Conservation (phyloP, 2,797 vertebrate species). For the Cirrhinus mrigala region DNA sequence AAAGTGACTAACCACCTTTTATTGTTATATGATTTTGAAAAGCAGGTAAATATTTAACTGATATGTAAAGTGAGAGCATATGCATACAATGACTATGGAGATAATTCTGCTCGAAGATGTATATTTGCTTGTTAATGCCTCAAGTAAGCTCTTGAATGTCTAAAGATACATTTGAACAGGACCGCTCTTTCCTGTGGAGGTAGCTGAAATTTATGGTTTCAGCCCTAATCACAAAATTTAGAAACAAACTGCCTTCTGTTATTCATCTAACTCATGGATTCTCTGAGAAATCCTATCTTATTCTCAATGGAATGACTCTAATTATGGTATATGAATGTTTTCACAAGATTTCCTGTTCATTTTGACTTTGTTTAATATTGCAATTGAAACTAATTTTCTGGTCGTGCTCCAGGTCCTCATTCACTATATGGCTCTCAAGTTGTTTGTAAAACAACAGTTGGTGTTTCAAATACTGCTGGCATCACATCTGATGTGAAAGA, state of each 20-base stretch:
- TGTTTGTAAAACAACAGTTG: conserved; percentile 5
- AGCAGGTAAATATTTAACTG: not conserved
- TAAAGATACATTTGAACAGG: not conserved
- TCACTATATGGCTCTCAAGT: not conserved
- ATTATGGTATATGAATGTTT: not conserved
- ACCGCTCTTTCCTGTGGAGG: not conserved
- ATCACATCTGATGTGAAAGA: not conserved
- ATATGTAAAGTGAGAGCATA: not conserved
- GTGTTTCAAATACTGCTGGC: not conserved
- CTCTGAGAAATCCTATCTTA: not conserved
- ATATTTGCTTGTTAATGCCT: not conserved
- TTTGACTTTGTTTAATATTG: not conserved
- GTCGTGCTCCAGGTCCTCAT: not conserved
- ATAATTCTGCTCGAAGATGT: not conserved
- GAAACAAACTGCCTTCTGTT: not conserved
- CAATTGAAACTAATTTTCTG: not conserved
- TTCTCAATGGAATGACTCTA: conserved; percentile 1
- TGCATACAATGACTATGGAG: not conserved
- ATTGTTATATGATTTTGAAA: not conserved
- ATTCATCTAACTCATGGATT: not conserved
- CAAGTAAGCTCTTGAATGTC: not conserved
- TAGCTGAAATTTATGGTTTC: not conserved
- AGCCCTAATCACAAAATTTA: not conserved
- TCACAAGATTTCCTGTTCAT: not conserved
- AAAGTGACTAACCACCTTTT: not conserved